These are phyloP conservation scores for Mellilla xanthometata DNA, from an alignment of 2,888 invertebrate species.

Conservation along the genomic window DNA sequence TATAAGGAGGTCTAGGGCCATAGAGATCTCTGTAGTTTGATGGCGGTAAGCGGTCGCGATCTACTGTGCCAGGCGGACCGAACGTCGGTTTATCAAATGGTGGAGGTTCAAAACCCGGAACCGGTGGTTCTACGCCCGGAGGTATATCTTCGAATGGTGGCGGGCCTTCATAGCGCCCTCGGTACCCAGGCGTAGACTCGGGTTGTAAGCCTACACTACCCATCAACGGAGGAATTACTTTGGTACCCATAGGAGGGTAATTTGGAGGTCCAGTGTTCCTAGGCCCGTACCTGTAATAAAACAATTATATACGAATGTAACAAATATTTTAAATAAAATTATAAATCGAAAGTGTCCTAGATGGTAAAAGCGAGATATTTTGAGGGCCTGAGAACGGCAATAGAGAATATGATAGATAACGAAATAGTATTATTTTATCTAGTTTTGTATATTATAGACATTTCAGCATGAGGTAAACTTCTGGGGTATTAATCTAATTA, in stretches of 20 bases:
- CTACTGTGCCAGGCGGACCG: slow-evolving; percentile 56
- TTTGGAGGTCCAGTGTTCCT: slow-evolving; percentile 58
- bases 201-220: slow-evolving; percentile 50
- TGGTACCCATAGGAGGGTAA: slow-evolving; percentile 61
- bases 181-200: slow-evolving; percentile 63
- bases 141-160: slow-evolving; percentile 82
- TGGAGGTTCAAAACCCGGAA: slow-evolving; percentile 84
- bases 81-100: slow-evolving; percentile 77
- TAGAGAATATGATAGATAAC: no score
- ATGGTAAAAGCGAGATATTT: no score
- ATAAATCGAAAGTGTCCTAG: no score
- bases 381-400: no score
- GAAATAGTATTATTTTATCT: no score
- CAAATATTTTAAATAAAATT: not conserved
- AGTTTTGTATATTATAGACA: no score
- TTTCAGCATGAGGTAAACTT: no score
- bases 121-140: slow-evolving; percentile 84
- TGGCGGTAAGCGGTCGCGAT: slow-evolving; percentile 65
- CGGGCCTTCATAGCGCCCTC: slow-evolving; percentile 68
- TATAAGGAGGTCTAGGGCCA: slow-evolving; percentile 58
- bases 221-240: slow-evolving; percentile 58
- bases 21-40: slow-evolving; percentile 65
- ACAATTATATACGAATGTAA: slow-evolving; percentile 41
- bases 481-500: no score
- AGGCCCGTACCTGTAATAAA: slow-evolving; percentile 74